Evolutionary conservation across 2,888 invertebrate genomes (phyloP), one percentile per base, ranked within the genome.

Genomic region (Alcis repandata): DNA sequence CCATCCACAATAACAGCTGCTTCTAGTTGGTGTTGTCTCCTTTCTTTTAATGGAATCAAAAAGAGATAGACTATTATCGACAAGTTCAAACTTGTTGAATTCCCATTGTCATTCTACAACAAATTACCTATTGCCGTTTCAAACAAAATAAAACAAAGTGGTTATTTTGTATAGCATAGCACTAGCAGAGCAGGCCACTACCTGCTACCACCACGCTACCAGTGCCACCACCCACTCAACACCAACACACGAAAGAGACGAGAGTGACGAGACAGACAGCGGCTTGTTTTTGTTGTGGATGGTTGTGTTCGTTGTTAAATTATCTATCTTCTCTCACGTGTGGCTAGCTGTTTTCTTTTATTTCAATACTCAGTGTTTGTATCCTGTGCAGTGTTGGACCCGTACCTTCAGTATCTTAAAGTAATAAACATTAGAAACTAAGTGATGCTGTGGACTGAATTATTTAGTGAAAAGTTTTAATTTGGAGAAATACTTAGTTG

Each of bases 51-150:
- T 9, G 0, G 9, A 11, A 11, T 45, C n/a, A 33, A 36, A 52
- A 40, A 53, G 57, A 59, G 63, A 57, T 6, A 36, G 45, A 43
- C 19, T 41, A 32, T 9, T 2, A 2, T 9, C 17, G 20, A 63
- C 63, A 63, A 45, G 63, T 63, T 45, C 10, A n/a, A 52, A 63
- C 63, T 51, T 63, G 63, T 63, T 27, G 51, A 57, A 20, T 32
- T 54, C 4, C 22, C 53, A 27, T 46, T 60, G 60, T 60, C 46
- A 53, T 60, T 17, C 33, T 59, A 17, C 15, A 15, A 27, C 33
- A 33, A 2, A n/a, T 49, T 49, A n/a, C n/a, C 1, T 20, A 10
- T 20, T 48, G 22, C n/a, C 11, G 20, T n/a, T 22, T 22, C 11
- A 46, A 49, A 32, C 49, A 49, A 49, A 49, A 46, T n/a, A 48